These are phyloP conservation scores for Anguilla obscura DNA, from an alignment of 2,797 vertebrate genomes.

Conservation along the genomic window DNA sequence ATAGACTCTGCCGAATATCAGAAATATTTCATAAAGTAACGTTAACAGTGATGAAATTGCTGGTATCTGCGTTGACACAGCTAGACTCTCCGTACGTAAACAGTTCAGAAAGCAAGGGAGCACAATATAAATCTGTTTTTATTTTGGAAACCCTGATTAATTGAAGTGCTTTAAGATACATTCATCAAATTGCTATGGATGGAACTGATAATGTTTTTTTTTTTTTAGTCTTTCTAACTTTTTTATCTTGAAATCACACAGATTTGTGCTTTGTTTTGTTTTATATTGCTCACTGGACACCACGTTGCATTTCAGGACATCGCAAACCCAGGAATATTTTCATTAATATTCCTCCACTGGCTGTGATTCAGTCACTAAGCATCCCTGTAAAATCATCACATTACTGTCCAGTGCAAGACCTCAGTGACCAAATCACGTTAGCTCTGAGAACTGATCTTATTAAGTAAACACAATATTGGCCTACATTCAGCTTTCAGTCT, in stretches of 20 bases:
- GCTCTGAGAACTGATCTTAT: not conserved
- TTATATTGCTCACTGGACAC: constrained; percentile 19
- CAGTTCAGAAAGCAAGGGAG: not conserved
- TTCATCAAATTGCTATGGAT: not conserved
- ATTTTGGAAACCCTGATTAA: not conserved
- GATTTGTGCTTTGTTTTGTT: constrained; percentile 24
- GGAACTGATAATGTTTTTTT: not conserved
- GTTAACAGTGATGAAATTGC: not conserved
- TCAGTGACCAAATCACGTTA: not conserved
- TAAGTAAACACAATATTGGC: not conserved
- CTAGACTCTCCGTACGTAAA: not conserved
- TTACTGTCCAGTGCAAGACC: not conserved
- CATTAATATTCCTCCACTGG: not conserved
- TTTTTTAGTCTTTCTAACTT: not conserved
- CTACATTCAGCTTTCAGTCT: not conserved
- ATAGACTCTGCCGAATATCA: not conserved
- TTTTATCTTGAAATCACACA: not conserved
- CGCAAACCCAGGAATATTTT: not conserved
- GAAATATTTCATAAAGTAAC: not conserved
- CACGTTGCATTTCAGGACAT: not conserved
- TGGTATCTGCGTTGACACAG: not conserved
- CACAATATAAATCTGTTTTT: not conserved
- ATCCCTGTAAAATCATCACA: not conserved
- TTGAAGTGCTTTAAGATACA: not conserved
- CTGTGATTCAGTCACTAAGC: not conserved